phyloP scores from a whole-genome alignment of 2,888 invertebrate genomes.

The Nemapogon koenigi region DNA sequence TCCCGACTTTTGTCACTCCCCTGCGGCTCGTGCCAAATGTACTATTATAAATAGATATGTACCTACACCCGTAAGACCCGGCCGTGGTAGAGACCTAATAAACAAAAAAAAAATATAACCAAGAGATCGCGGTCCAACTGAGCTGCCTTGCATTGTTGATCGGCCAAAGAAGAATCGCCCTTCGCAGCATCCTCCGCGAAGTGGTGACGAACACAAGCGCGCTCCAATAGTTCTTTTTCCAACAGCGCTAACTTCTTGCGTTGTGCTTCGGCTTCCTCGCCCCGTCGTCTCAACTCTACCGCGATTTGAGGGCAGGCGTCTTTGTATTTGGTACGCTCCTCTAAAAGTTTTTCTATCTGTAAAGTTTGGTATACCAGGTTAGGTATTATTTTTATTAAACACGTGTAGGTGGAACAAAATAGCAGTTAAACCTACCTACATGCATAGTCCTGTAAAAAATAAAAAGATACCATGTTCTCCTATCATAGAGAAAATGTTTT shows the following conservation, averaged over 20 bases:
- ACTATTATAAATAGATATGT: too few species aligned
- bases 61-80: too few species aligned
- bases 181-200: constrained; percentile 29
- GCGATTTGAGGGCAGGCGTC: constrained; percentile 22
- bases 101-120: too few species aligned
- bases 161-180: constrained; percentile 27
- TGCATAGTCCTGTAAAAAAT: too few species aligned
- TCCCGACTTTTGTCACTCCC: too few species aligned
- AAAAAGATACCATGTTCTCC: too few species aligned
- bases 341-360: constrained; percentile 31
- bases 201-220: constrained; percentile 26
- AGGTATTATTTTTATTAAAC: not conserved
- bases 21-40: too few species aligned
- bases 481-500: too few species aligned
- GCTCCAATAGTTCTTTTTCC: constrained; percentile 31
- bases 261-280: constrained; percentile 24
- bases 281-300: constrained; percentile 22
- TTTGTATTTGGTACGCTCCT: constrained; percentile 34
- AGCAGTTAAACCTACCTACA: too few species aligned
- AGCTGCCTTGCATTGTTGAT: constrained; percentile 29
- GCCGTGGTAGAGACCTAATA: too few species aligned
- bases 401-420: too few species aligned
- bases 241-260: constrained; percentile 21
- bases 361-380: too few species aligned
- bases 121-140: constrained; percentile 41